Evolutionary conservation across 2,888 invertebrate species (phyloP).

Genomic region (Phaonia tiefii): DNA sequence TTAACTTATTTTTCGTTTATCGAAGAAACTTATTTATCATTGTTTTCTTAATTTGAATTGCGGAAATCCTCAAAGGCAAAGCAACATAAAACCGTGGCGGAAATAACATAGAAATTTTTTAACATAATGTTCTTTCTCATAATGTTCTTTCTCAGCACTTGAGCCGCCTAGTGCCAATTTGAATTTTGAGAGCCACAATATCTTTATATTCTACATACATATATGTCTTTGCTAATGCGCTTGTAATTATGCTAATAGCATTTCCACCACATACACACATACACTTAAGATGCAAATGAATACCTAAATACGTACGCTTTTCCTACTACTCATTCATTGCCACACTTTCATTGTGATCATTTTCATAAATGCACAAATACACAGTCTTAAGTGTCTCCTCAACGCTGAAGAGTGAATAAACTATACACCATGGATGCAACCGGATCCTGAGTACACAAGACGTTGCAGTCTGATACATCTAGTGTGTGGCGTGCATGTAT

Average conservation of each 20-base stretch:
- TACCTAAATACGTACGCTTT: not conserved
- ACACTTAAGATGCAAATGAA: constrained; percentile 6
- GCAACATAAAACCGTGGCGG: too few species aligned
- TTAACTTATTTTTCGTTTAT: too few species aligned
- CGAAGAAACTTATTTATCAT: too few species aligned
- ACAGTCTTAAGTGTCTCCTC: not conserved
- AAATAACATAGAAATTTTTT: too few species aligned
- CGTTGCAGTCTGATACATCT: not conserved
- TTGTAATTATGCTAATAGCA: constrained; percentile 53
- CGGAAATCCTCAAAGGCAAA: too few species aligned
- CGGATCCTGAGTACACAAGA: not conserved
- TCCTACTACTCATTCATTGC: constrained; percentile 6
- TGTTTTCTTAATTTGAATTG: too few species aligned
- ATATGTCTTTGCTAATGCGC: too few species aligned
- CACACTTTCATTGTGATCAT: constrained; percentile 29
- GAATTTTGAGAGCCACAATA: too few species aligned
- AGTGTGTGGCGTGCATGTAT: constrained; percentile 4
- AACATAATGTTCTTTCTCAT: too few species aligned
- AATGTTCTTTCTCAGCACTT: too few species aligned
- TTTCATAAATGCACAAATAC: constrained; percentile 41
- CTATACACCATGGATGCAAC: not conserved
- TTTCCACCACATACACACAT: not conserved
- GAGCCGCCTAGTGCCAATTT: too few species aligned
- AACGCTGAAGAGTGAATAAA: not conserved
- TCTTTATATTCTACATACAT: too few species aligned